Conservation (phyloP, 30 jellyfish, hydroid and myxozoan genomes). For the Chironex yamaguchii region DNA sequence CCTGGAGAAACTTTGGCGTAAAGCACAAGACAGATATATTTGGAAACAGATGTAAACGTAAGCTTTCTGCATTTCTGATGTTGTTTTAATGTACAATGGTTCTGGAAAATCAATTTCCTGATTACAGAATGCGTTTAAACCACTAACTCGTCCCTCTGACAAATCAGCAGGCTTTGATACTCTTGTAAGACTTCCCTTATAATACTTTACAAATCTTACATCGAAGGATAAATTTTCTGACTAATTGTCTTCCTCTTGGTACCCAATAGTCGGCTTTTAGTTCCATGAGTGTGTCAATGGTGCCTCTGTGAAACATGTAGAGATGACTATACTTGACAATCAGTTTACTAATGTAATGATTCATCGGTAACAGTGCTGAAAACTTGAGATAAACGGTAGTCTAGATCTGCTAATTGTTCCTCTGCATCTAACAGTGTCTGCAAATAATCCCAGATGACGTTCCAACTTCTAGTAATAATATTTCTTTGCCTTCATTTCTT, state of each 20-base stretch:
- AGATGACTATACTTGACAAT: slow-evolving; percentile 34
- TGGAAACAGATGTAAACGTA: neutral
- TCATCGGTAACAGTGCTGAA: slow-evolving; percentile 30
- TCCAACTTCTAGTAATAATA: neutral
- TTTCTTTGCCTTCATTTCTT: neutral
- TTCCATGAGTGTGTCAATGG: slow-evolving; percentile 22
- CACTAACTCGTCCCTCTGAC: slow-evolving; percentile 14
- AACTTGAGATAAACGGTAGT: slow-evolving; percentile 1
- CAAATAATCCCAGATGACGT: slow-evolving; percentile 1
- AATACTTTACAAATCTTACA: slow-evolving; percentile 15
- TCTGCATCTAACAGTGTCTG: slow-evolving; percentile 15
- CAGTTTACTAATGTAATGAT: slow-evolving; percentile 13
- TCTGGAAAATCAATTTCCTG: slow-evolving; percentile 13
- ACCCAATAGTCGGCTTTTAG: slow-evolving; percentile 36
- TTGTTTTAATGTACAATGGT: slow-evolving; percentile 17
- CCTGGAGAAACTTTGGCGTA: too few relatives aligned
- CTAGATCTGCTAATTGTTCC: slow-evolving; percentile 12
- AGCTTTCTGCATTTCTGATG: neutral
- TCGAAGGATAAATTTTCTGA: neutral
- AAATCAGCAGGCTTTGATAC: slow-evolving; percentile 21
- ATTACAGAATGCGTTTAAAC: slow-evolving; percentile 6
- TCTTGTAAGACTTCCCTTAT: slow-evolving; percentile 30
- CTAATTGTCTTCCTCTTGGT: slow-evolving; percentile 19
- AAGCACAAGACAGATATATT: too few relatives aligned
- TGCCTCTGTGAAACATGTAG: slow-evolving; percentile 15